phyloP scores from a whole-genome alignment of 2,113 vertebrate species.

The Salminus brasiliensis region DNA sequence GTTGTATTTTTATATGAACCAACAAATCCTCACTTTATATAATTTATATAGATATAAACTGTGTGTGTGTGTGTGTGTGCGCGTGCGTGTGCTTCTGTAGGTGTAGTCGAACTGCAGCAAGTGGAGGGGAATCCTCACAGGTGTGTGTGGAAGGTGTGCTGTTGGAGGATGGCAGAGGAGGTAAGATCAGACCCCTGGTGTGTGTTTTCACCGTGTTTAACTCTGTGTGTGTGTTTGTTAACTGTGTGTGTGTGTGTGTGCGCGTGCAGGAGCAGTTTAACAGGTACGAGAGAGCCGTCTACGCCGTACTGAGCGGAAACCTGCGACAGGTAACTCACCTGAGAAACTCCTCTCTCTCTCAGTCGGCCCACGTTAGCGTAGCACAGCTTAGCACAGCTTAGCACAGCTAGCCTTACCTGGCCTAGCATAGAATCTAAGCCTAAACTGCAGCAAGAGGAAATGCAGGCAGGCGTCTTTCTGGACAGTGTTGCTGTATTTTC shows the following conservation, averaged over 20 bases:
- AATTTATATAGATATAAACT: no score
- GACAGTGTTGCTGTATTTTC: no score
- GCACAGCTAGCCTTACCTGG: no score
- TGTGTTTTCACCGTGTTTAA: no score
- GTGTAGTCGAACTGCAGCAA: conserved; percentile 79
- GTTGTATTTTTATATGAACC: no score
- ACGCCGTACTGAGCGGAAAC: conserved; percentile 93
- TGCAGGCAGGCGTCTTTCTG: no score
- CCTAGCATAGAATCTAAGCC: no score
- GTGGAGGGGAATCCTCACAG: conserved; percentile 95
- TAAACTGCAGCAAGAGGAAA: no score
- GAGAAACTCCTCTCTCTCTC: background rate
- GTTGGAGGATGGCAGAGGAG: conserved; percentile 97
- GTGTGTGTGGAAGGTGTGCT: conserved; percentile 94
- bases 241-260: background rate
- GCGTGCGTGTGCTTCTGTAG: conserved; percentile 61
- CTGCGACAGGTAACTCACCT: conserved; percentile 85
- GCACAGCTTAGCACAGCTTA: no score
- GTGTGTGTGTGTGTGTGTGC: conserved; percentile 14
- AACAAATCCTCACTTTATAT: no score
- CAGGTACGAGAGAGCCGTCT: conserved; percentile 92
- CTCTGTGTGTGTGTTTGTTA: background rate
- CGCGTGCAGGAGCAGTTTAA: conserved; percentile 79
- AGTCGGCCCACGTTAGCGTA: no score
- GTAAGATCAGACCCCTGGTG: conserved; percentile 67